These are phyloP conservation scores for Eulacestoma nigropectus DNA, from an alignment of 2,113 vertebrate genomes.

Conservation along the genomic window DNA sequence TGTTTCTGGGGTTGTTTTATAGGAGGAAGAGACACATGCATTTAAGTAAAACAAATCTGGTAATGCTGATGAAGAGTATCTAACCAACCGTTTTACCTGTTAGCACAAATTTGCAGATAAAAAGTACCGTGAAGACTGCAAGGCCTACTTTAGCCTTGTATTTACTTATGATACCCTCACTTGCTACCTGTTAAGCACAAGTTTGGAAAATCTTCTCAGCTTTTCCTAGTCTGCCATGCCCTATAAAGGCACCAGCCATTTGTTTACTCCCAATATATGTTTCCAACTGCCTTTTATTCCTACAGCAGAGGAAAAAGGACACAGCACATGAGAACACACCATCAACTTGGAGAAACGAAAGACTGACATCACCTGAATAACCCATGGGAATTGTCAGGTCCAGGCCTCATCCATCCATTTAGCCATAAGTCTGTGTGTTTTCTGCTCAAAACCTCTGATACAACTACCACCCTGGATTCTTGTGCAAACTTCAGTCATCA, in stretches of 20 bases:
- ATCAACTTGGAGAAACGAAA: not conserved
- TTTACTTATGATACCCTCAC: not conserved
- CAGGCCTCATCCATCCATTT: not conserved
- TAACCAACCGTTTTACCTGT: not conserved
- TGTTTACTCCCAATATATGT: not conserved
- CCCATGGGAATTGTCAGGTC: not conserved
- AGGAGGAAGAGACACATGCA: rapidly evolving
- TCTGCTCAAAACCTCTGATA: not conserved
- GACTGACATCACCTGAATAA: not conserved
- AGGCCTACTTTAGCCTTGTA: not conserved
- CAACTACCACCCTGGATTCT: not conserved
- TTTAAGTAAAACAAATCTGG: not conserved
- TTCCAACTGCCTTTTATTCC: not conserved
- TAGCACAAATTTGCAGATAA: not conserved
- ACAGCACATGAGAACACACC: not conserved
- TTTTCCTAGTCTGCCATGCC: not conserved
- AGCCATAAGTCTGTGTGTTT: not conserved
- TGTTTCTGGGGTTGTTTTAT: not conserved
- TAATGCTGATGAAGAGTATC: not conserved
- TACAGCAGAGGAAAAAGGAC: not conserved
- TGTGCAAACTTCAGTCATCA: not conserved
- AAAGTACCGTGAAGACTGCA: not conserved
- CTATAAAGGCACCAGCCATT: not conserved
- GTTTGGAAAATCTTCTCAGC: not conserved
- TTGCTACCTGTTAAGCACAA: not conserved